These are phyloP conservation scores for Tapirus indicus DNA, from an alignment of 2,797 vertebrate genomes.

Conservation along the genomic window DNA sequence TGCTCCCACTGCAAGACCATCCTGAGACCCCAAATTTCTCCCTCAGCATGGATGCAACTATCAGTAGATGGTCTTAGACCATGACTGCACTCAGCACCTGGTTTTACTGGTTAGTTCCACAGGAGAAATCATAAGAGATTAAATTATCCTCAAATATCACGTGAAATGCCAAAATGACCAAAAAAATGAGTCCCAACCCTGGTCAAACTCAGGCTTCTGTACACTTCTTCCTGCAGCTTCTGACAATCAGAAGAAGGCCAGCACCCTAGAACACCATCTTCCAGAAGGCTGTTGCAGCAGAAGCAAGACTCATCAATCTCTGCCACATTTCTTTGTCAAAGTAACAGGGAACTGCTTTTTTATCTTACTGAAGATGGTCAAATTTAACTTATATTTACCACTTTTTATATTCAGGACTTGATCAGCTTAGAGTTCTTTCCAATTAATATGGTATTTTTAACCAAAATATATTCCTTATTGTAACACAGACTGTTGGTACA, in stretches of 20 bases:
- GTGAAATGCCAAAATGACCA: background rate
- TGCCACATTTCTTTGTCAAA: background rate
- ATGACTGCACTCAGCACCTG: too few species aligned
- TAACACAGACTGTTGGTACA: background rate
- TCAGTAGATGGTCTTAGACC: background rate
- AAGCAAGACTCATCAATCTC: background rate
- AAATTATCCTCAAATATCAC: background rate
- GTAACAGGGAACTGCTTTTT: background rate
- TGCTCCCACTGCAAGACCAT: background rate
- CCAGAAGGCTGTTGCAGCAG: background rate
- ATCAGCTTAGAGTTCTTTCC: background rate
- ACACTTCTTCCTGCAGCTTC: background rate
- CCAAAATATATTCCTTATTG: background rate
- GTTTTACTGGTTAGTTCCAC: background rate
- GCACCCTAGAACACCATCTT: background rate
- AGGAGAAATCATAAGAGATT: background rate
- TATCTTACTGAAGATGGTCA: background rate
- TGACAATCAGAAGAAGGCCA: background rate
- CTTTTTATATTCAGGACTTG: background rate
- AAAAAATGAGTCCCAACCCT: background rate
- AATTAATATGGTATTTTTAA: background rate
- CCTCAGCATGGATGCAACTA: background rate
- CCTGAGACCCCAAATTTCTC: background rate
- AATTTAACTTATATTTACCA: background rate
- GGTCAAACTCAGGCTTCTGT: background rate